Evolutionary conservation across 2,797 vertebrate genomes (phyloP), one percentile per base, ranked within the genome.

Genomic region (Heliangelus exortis): DNA sequence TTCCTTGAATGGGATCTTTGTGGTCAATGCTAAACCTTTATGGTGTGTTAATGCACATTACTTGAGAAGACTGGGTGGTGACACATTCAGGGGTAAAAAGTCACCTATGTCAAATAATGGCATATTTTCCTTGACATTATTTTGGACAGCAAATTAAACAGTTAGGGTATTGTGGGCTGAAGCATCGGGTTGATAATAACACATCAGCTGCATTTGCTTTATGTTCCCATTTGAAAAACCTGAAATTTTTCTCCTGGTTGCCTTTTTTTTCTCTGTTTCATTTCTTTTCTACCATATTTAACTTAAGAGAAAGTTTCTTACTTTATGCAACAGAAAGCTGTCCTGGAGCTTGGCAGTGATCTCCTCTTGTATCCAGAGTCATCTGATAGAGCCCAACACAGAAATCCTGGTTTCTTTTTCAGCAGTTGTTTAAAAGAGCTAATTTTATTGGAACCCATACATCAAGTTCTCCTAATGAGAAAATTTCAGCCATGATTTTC

Each of bases 1-100:
- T 93, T 62, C 33, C n/a, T 36, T 43, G 12, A 21, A 48, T 8
- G 3, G 8, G 17, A 36, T 10, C n/a, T 57, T 93, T 83, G 89
- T 57, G 58, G 72, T 9, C 84, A 83, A 65, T 9, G n/a, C 39
- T 76, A 84, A 69, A 51, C 15, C 15, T 86, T 95, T 87, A 61
- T 34, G 47, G 95, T 62, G 61, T 39, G 50, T 14, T 39, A 1
- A 31, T 74, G 83, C 76, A 59, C 6, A n/a, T 62, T 39, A 75
- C 50, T 23, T 57, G n/a, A 63, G 84, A 79, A 74, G 4, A 4
- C 4, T 16, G 25, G 26, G 65, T 14, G 16, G 51, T 61, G 63
- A 61, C 26, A 83, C 20, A 34, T 69, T 90, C 78, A 84, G 58
- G 43, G 51, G 58, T 72, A 90, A 77, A 90, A 92, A 66, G 28